Percentiles rank a stretch among this genome's conserved stretches.
Evolutionary conservation across 2,797 vertebrate genomes (phyloP).

Genomic region (Oryzias sinensis): DNA sequence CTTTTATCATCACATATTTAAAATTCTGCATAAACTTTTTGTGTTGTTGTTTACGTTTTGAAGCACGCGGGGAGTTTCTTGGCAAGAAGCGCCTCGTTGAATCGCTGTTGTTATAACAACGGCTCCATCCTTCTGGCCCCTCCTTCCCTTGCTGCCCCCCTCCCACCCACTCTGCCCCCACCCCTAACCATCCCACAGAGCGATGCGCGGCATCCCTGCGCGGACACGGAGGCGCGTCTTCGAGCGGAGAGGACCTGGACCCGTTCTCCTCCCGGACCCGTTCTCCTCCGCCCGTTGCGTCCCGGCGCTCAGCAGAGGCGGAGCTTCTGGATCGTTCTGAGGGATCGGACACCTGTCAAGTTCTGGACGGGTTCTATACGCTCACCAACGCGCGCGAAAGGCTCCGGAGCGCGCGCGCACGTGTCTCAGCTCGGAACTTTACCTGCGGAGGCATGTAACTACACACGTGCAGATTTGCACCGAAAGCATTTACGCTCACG

Average conservation of each 20-base stretch:
- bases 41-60: neutral
- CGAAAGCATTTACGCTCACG: too few relatives aligned
- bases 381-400: too few relatives aligned
- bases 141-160: conserved; percentile 22
- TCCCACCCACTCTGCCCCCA: conserved; percentile 17
- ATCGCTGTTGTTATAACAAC: conserved; percentile 63
- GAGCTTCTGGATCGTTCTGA: too few relatives aligned
- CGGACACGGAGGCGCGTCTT: conserved; percentile 27
- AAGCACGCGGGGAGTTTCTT: conserved; percentile 39
- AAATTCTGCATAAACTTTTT: neutral
- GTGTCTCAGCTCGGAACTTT: too few relatives aligned
- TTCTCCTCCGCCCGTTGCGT: neutral
- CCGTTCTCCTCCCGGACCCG: neutral
- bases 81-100: conserved; percentile 15
- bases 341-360: too few relatives aligned
- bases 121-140: conserved; percentile 30
- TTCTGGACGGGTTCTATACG: too few relatives aligned
- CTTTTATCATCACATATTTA: too few relatives aligned
- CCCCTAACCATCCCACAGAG: conserved; percentile 41
- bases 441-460: too few relatives aligned
- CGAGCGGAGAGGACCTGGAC: too few relatives aligned
- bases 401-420: too few relatives aligned
- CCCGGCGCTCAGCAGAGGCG: too few relatives aligned
- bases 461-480: too few relatives aligned
- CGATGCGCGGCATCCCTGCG: conserved; percentile 38